These are phyloP conservation scores for Lepidurus couesii DNA, from an alignment of 1,140 invertebrate species.

Conservation along the genomic window DNA sequence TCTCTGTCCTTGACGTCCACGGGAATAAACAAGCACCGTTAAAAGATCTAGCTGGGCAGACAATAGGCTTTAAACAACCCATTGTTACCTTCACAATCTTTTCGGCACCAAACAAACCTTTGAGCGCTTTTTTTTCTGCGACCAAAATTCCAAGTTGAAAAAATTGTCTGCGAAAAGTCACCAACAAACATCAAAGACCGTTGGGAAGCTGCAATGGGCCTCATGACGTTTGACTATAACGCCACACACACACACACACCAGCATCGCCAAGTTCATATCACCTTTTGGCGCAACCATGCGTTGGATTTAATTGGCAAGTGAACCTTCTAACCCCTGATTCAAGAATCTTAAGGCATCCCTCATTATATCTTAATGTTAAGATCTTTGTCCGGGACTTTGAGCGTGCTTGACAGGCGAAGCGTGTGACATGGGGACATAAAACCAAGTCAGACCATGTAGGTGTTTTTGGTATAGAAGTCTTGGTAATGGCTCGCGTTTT, in stretches of 20 bases:
- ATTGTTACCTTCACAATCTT: not conserved
- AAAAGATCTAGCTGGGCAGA: not conserved
- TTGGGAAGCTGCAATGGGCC: not conserved
- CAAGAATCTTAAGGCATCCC: not conserved
- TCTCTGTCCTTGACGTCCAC: no score
- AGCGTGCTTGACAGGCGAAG: not conserved
- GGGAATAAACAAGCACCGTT: no score
- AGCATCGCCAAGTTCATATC: not conserved
- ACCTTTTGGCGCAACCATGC: not conserved
- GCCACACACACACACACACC: not conserved
- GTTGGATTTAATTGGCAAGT: slow-evolving; percentile 10
- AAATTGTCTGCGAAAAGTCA: not conserved
- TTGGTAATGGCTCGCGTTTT: not conserved
- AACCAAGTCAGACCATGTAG: not conserved
- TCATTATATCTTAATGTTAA: slow-evolving; percentile 5
- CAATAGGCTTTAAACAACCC: not conserved
- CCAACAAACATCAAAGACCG: not conserved
- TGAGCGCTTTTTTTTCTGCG: no score
- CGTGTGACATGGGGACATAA: not conserved
- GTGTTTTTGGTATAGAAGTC: not conserved
- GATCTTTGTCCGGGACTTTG: not conserved
- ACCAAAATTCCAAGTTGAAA: not conserved
- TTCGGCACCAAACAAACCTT: not conserved
- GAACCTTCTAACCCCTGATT: not conserved
- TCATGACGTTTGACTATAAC: not conserved